Percentiles rank a stretch among this genome's conserved stretches.
Conservation (phyloP, 2,797 vertebrate genomes). For the Pteronotus mesoamericanus region DNA sequence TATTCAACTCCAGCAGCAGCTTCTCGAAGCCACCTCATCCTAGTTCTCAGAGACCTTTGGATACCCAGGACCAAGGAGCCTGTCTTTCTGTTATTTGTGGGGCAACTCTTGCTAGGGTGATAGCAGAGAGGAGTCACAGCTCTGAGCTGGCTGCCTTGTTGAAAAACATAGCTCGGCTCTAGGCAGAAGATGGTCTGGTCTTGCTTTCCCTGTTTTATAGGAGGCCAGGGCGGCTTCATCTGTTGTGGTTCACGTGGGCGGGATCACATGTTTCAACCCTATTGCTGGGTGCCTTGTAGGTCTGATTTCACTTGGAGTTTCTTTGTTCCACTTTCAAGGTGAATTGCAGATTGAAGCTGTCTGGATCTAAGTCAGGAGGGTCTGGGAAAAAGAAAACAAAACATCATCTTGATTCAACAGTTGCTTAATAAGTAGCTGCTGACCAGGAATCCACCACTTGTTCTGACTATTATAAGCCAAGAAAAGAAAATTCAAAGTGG, state of each 20-base stretch:
- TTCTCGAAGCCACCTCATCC: neutral
- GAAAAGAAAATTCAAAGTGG: conserved; percentile 32
- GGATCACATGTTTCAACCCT: neutral
- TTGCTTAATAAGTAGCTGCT: conserved; percentile 35
- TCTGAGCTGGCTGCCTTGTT: neutral
- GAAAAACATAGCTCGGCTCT: neutral
- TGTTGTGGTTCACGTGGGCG: neutral
- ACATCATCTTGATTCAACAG: conserved; percentile 39
- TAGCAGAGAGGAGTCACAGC: neutral
- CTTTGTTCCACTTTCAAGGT: conserved; percentile 44
- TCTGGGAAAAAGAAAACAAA: conserved; percentile 43
- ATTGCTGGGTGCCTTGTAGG: neutral
- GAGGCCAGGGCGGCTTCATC: neutral
- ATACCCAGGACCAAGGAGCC: neutral
- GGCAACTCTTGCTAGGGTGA: neutral
- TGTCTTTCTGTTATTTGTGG: neutral
- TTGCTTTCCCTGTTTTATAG: neutral
- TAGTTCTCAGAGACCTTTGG: neutral
- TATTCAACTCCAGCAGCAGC: neutral
- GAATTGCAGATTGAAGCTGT: neutral
- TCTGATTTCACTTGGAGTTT: conserved; percentile 2
- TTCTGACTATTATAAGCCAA: conserved; percentile 46
- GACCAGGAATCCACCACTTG: conserved; percentile 29
- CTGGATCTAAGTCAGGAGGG: conserved; percentile 21
- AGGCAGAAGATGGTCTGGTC: neutral